Base-by-base conservation (phyloP, 2,797 vertebrate species). In the Phalloptychus januarius region DNA sequence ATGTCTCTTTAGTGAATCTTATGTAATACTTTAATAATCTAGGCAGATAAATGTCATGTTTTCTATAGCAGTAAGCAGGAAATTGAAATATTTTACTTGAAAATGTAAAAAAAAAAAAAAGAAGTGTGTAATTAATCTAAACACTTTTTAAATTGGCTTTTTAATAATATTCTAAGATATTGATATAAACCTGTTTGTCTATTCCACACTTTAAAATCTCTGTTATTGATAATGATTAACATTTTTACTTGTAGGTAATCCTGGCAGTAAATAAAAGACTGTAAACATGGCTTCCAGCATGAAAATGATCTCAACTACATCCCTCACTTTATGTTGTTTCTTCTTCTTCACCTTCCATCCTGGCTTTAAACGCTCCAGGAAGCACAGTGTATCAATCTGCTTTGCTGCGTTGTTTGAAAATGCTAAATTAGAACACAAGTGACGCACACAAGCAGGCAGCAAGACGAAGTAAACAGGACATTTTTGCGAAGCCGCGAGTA, bases 391-490 rank as follows among this genome's bases (percentile, higher is more conserved):
- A 61, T 50, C 48, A 70, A 85, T 25, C 0, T 80, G 78, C 36
- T 5, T 23, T 28, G 46, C 45, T 79, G 73, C 76, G 18, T 42
- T 67, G 73, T 79, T 61, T 0, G 13, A 81, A 13, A 25, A 44
- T 52, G 50, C 81, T 79, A 56, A 81, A 85, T 80, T 16, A 80
- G 80, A 85, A 74, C 77, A 25, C 50, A 88, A 81, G 74, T 36
- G 8, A 77, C 45, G 11, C 70, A 79, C 65, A 79, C 63, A 74
- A 70, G 28, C 44, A 45, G n/a, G 0, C 31, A 58, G 44, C 45
- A 38, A 75, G 2, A 0, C 45, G 40, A 36, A 69, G 31, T 7
- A 50, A 61, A 81, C 73, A 20, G 15, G 79, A 56, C 79, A 79
- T 79, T 23, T 56, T 16, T 5, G 10, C n/a, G 54, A 52, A 28